These are phyloP conservation scores for Polyommatus iphigenia DNA, from an alignment of 2,888 invertebrate genomes.

Conservation along the genomic window DNA sequence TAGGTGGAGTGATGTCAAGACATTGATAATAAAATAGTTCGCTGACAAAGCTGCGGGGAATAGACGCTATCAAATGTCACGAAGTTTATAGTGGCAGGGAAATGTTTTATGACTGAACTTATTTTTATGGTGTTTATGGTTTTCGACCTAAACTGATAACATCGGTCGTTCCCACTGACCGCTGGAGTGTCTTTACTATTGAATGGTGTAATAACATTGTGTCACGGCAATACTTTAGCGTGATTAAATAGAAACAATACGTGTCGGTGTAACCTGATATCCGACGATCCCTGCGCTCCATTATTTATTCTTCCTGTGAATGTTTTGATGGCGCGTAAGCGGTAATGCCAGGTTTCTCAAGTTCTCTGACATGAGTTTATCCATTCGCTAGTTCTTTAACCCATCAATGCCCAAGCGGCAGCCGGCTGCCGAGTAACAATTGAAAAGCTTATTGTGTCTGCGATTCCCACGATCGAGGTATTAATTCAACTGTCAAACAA, in stretches of 20 bases:
- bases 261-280: neutral
- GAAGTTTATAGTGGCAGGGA: neutral
- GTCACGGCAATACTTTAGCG: conserved; percentile 1
- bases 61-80: conserved; percentile 19
- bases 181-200: neutral
- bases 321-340: neutral
- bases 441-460: too few species aligned
- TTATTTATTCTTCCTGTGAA: neutral
- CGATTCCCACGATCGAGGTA: too few species aligned
- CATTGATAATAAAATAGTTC: conserved; percentile 1
- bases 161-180: conserved; percentile 10
- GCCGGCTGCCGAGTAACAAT: too few species aligned
- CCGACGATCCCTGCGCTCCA: neutral
- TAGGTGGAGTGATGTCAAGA: conserved; percentile 13
- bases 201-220: neutral
- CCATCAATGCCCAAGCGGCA: too few species aligned
- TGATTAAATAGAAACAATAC: conserved; percentile 7
- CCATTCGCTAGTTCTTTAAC: too few species aligned
- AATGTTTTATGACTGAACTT: conserved; percentile 22
- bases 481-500: too few species aligned
- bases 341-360: too few species aligned
- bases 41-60: conserved; percentile 9
- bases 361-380: too few species aligned
- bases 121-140: conserved; percentile 28
- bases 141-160: conserved; percentile 15